Base-by-base conservation (phyloP, 2,797 vertebrate species). In the Lepus townsendii region DNA sequence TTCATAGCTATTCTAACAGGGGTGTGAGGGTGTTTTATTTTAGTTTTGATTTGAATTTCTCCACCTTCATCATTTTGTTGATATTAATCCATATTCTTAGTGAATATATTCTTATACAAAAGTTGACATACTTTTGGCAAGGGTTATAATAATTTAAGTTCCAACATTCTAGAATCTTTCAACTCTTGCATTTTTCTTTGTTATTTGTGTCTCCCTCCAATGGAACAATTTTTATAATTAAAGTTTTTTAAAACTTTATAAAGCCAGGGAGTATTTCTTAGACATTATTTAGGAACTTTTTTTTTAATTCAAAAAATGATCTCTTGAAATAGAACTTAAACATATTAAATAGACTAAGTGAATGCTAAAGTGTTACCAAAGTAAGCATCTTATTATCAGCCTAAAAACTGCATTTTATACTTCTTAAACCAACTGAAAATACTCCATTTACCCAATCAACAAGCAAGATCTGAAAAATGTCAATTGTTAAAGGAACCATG, bases 351-450 rank as follows among this genome's bases (percentile, higher is more conserved):
- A 42, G 5, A 57, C 14, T 57, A 57, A 57, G 4, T 57, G 54
- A 57, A 57, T 6, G 19, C 19, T 57, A 19, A 57, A 57, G 54
- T 57, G 54, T 57, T 5, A 57, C 13, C 19, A 83, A 62, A 32
- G 3, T 69, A 17, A 80, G 11, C 0, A 63, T 14, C 86, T 63
- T 69, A 85, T 12, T 57, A 91, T 2, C 10, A 57, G 12, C 66
- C n/a, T 79, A 62, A 90, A 57, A 83, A 76, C 47, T n/a, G 0
- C 1, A 68, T 54, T 2, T 35, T 79, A 38, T 17, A 52, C 3
- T 30, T 88, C 4, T 84, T 76, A 75, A 93, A 52, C 47, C 11
- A 85, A 32, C 17, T 69, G 88, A 79, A 93, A 92, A 42, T 52
- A 35, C 14, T 86, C 69, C 19, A 62, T 72, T 73, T 84, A 4